Conservation (phyloP, 2,113 vertebrate species). For the Carettochelys insculpta region DNA sequence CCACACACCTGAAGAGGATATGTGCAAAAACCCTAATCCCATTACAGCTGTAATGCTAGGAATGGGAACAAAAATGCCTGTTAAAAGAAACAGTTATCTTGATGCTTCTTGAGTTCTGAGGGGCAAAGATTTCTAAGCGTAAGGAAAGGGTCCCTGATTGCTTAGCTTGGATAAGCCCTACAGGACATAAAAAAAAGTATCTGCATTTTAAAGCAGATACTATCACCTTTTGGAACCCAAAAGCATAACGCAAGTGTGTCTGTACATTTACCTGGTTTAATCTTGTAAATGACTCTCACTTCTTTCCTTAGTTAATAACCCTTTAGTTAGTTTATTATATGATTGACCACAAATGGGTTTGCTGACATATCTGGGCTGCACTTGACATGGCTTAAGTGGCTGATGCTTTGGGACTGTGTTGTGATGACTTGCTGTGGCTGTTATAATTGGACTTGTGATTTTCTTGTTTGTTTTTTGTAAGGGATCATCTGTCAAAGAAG, state of each 20-base stretch:
- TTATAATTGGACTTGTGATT: no score
- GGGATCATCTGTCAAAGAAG: neutral
- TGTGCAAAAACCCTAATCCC: neutral
- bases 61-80: neutral
- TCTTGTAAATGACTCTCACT: neutral
- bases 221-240: neutral
- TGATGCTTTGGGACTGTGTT: neutral
- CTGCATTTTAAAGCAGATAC: neutral
- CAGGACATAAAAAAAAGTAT: neutral
- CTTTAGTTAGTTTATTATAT: neutral
- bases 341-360: neutral
- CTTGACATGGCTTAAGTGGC: neutral
- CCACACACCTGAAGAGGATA: neutral
- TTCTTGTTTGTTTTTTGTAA: neutral
- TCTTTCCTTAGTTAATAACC: neutral
- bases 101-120: neutral
- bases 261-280: neutral
- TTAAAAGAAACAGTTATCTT: neutral
- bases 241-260: neutral
- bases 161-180: neutral
- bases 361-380: neutral
- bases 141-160: neutral
- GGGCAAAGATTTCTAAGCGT: neutral
- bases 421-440: no score
- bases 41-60: neutral